Base-by-base conservation (phyloP, 2,797 vertebrate genomes). In the Pygocentrus nattereri region DNA sequence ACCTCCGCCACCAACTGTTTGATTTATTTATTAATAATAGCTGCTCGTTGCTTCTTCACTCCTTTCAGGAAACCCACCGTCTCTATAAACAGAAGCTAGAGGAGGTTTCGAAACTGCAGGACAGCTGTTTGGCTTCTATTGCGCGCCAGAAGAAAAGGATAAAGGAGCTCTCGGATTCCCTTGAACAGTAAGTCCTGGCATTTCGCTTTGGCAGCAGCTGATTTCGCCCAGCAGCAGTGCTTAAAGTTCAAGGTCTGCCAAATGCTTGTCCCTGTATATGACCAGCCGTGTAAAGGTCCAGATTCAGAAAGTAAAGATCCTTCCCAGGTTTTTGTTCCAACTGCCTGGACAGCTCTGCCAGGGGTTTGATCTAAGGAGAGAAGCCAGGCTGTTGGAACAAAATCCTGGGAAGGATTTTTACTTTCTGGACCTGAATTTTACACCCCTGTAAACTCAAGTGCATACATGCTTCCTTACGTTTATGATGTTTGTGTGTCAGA, bases 81-180 rank as follows among this genome's bases (percentile, higher is more conserved):
- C 92, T 95, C 2, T 99, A 99, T 88, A 97, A 95, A 82, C 96
- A 96, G 89, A 97, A 99, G 84, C 93, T 99, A 0, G 97, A 98
- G 86, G 98, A 99, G 87, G 92, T 99, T 44, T 95, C 95, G 80
- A 97, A 95, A 88, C 92, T 99, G 8, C 98, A 99, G 68, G 91
- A 92, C 0, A 93, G 82, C 67, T 98, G 97, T 84, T 95, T 95
- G 1, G 83, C 87, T 12, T 95, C 95, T 30, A 96, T 99, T 0
- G 0, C 92, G 0, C 92, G 96, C 18, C 98, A 98, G 91, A 97
- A 95, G 92, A 98, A 96, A 90, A 93, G 85, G 79, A 92, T 99
- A 56, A 96, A 95, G 87, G 96, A 97, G 27, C 93, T 99, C 27
- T 89, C 91, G 0, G 78, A 85, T 0, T 92, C 95, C 21, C 91